These are phyloP conservation scores for Fregetta grallaria DNA, from an alignment of 2,113 vertebrate species.

Conservation along the genomic window DNA sequence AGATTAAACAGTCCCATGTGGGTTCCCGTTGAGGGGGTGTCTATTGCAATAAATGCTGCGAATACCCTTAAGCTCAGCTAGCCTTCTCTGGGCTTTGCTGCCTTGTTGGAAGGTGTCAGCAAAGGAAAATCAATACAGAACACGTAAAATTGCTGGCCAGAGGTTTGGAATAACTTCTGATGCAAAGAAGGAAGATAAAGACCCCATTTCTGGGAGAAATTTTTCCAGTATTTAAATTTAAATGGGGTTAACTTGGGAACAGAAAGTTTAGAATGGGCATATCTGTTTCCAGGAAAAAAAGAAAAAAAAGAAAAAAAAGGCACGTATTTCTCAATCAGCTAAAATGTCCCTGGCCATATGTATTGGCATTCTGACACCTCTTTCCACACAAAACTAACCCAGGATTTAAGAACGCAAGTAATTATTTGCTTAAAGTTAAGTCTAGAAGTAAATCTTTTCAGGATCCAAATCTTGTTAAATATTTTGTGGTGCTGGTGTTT, in stretches of 20 bases:
- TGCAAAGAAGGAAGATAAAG: background rate
- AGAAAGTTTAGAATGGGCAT: conserved; percentile 30
- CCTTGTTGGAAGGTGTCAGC: background rate
- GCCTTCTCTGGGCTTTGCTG: background rate
- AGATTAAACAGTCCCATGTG: conserved; percentile 48
- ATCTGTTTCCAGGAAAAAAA: background rate
- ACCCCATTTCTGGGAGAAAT: background rate
- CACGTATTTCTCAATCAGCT: conserved; percentile 57
- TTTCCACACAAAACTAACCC: conserved; percentile 53
- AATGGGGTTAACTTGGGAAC: conserved; percentile 1
- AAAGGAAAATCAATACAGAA: conserved; percentile 1
- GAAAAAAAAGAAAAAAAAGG: background rate
- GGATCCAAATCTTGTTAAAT: conserved; percentile 40
- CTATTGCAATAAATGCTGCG: background rate
- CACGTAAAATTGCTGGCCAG: background rate
- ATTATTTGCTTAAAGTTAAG: conserved; percentile 37
- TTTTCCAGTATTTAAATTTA: conserved; percentile 29
- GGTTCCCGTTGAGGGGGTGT: background rate
- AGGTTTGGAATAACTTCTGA: background rate
- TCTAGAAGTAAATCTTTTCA: conserved; percentile 31
- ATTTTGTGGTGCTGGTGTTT: conserved; percentile 9
- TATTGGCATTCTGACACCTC: conserved; percentile 52
- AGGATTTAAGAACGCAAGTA: conserved; percentile 19
- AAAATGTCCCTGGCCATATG: conserved; percentile 62
- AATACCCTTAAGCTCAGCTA: background rate